Percentiles rank a stretch among this genome's conserved stretches.
Evolutionary conservation across 2,888 invertebrate genomes (phyloP).

Genomic region (Troides aeacus): DNA sequence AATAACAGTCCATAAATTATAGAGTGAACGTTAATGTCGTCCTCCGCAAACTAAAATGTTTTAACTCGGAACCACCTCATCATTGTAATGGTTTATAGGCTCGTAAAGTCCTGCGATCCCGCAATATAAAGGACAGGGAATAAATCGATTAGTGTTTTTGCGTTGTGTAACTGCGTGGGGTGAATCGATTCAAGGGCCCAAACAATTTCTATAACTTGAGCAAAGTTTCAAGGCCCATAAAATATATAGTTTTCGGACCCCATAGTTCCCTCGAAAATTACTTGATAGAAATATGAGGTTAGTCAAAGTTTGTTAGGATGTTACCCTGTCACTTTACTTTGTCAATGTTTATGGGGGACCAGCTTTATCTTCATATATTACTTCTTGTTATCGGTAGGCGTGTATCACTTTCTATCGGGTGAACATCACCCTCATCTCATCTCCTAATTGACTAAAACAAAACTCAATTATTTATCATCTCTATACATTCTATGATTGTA

Average conservation of each 20-base stretch:
- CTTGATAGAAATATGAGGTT: conserved; percentile 4
- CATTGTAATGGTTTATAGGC: neutral
- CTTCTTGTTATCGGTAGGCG: no score
- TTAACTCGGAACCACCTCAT: neutral
- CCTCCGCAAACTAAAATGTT: neutral
- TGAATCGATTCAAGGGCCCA: neutral
- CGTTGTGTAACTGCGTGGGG: neutral
- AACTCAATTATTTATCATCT: no score
- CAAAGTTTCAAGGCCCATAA: conserved; percentile 5
- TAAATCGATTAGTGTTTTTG: conserved; percentile 8
- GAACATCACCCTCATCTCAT: neutral
- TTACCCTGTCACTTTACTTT: neutral
- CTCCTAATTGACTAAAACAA: no score
- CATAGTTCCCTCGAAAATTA: neutral
- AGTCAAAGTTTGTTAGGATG: neutral
- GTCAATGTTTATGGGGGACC: neutral
- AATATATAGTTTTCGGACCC: neutral
- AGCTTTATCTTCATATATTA: no score
- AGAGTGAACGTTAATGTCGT: no score
- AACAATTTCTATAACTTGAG: neutral
- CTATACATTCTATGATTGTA: no score
- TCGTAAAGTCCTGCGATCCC: neutral
- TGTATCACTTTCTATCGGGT: neutral
- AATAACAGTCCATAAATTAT: no score
- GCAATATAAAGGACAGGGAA: neutral